Conservation (phyloP, 2,113 vertebrate species). For the Tinamus guttatus region DNA sequence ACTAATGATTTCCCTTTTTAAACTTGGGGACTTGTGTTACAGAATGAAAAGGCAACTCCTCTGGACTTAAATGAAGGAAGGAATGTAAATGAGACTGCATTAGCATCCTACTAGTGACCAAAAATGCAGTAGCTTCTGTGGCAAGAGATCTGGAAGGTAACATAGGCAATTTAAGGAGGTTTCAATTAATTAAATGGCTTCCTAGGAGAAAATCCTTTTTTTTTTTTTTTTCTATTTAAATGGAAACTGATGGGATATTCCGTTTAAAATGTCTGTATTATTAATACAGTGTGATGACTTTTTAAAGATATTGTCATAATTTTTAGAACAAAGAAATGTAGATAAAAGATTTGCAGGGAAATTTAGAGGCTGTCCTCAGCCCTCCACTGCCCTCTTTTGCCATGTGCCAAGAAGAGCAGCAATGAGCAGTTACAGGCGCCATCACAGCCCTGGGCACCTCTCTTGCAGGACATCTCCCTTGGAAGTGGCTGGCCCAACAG, state of each 20-base stretch:
- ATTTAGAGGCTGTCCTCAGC: background rate
- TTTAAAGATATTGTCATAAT: background rate
- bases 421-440: background rate
- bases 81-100: background rate
- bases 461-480: background rate
- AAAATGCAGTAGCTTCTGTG: background rate
- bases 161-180: background rate
- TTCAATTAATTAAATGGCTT: background rate
- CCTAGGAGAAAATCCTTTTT: background rate
- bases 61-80: background rate
- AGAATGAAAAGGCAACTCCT: background rate
- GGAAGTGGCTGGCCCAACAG: background rate
- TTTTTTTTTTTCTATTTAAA: background rate
- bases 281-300: background rate
- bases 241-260: background rate
- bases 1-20: background rate
- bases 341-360: background rate
- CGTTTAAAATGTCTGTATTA: conserved; percentile 14
- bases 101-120: background rate
- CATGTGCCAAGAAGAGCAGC: conserved; percentile 35
- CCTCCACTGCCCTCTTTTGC: conserved; percentile 71
- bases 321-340: background rate
- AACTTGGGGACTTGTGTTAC: background rate
- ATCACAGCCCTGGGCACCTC: background rate
- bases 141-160: background rate